These are phyloP conservation scores for Microdon myrmicae DNA, from an alignment of 2,888 invertebrate genomes.

Conservation along the genomic window DNA sequence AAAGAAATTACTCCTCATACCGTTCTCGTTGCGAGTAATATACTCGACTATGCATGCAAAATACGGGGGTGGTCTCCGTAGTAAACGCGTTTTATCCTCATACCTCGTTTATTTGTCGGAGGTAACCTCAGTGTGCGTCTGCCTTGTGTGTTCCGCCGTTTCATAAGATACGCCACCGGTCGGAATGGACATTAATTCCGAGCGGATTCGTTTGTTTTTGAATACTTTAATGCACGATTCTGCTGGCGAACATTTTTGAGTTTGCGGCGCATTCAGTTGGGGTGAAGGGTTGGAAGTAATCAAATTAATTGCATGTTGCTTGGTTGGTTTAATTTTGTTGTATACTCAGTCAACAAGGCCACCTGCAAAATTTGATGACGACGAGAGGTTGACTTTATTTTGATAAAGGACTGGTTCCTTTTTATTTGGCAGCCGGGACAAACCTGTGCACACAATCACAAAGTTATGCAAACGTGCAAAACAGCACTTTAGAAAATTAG, in stretches of 20 bases:
- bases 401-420: too few relatives aligned
- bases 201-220: slow-evolving; percentile 11
- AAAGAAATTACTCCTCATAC: slow-evolving; percentile 5
- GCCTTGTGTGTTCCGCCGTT: slow-evolving; percentile 31
- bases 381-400: too few relatives aligned
- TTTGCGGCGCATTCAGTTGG: neutral
- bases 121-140: slow-evolving; percentile 1
- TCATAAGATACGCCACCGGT: slow-evolving; percentile 21
- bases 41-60: slow-evolving; percentile 46
- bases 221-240: slow-evolving; percentile 44
- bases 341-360: slow-evolving; percentile 26
- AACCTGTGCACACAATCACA: too few relatives aligned
- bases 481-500: too few relatives aligned
- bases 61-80: slow-evolving; percentile 32
- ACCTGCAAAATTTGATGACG: slow-evolving; percentile 19
- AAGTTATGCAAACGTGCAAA: too few relatives aligned
- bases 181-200: neutral
- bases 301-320: slow-evolving; percentile 43
- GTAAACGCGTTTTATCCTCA: slow-evolving; percentile 41
- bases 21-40: slow-evolving; percentile 5
- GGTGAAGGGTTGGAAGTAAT: slow-evolving; percentile 41
- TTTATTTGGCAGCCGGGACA: too few relatives aligned
- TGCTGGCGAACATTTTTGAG: slow-evolving; percentile 2
- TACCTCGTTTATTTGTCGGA: slow-evolving; percentile 30
- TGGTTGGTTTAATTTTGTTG: slow-evolving; percentile 31